Base-by-base conservation (phyloP, 2,797 vertebrate genomes). In the Eospalax fontanierii region DNA sequence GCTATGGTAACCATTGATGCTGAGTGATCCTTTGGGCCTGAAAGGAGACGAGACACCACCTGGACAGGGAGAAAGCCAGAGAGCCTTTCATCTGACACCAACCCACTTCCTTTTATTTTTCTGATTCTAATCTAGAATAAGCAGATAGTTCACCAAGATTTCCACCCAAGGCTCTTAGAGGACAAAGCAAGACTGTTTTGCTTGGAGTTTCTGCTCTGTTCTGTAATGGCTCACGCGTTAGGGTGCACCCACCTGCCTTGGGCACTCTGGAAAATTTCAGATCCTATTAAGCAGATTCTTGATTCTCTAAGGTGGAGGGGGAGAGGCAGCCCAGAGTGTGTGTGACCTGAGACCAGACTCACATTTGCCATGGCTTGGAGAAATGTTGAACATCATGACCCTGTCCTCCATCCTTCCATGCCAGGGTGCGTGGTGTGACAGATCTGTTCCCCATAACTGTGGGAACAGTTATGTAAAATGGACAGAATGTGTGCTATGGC, bases 41-140 rank as follows among this genome's bases (percentile, higher is more conserved):
- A 57, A 8, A 85, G 83, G 46, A 43, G 43, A 54, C 14, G 61
- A 54, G 33, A 15, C 30, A 14, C 19, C 28, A 50, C 14, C 9
- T 26, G 24, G n/a, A 18, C 22, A 5, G 0, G 54, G 81, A 11
- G 40, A 57, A 21, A 4, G 16, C 3, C 0, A 0, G 3, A 1
- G n/a, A 33, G 50, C 35, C 35, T 74, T 63, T 63, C 35, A 19
- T 82, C 15, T 0, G 4, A 18, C 15, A 14, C 46, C 30, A 59
- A 6, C 8, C 40, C 21, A 9, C 46, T 66, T 76, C 26, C 10
- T 46, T 93, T 73, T 4, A 0, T 54, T 66, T 70, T 73, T 57
- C 35, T 24, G 89, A 95, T 57, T 91, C 21, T 91, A 12, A 61
- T 85, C 68, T 54, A 3, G 30, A 43, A 73, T 11, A 38, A 14